phyloP scores from a whole-genome alignment of 1,140 invertebrate species.

The Phthorimaea operculella region DNA sequence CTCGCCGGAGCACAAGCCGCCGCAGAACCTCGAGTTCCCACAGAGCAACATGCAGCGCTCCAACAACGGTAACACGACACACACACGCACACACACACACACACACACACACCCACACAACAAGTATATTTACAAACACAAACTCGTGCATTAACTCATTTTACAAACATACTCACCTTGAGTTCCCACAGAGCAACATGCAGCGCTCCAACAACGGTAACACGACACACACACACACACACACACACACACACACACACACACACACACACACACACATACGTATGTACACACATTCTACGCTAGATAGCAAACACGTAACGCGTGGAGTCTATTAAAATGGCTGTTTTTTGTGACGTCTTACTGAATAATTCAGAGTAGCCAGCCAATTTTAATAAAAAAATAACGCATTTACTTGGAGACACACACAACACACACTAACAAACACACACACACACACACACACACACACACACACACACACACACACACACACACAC shows the following conservation, averaged over 20 bases:
- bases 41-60: slow-evolving; percentile 72
- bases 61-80: slow-evolving; percentile 73
- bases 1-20: slow-evolving; percentile 76
- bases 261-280: background rate
- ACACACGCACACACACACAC: background rate
- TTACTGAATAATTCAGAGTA: too few relatives aligned
- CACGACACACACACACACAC: slow-evolving; percentile 15
- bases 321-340: too few relatives aligned
- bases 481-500: slow-evolving; percentile 6
- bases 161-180: too few relatives aligned
- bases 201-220: slow-evolving; percentile 80
- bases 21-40: slow-evolving; percentile 78
- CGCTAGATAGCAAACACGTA: too few relatives aligned
- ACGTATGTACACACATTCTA: too few relatives aligned
- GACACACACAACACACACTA: too few relatives aligned
- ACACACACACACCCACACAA: background rate
- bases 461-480: background rate
- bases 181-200: slow-evolving; percentile 72
- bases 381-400: too few relatives aligned
- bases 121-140: too few relatives aligned
- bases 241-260: too few relatives aligned
- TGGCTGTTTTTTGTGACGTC: too few relatives aligned
- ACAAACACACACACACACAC: slow-evolving; percentile 18
- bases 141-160: too few relatives aligned
- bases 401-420: too few relatives aligned